Conservation (phyloP, 2,888 invertebrate species). For the Liodrosophila aerea region DNA sequence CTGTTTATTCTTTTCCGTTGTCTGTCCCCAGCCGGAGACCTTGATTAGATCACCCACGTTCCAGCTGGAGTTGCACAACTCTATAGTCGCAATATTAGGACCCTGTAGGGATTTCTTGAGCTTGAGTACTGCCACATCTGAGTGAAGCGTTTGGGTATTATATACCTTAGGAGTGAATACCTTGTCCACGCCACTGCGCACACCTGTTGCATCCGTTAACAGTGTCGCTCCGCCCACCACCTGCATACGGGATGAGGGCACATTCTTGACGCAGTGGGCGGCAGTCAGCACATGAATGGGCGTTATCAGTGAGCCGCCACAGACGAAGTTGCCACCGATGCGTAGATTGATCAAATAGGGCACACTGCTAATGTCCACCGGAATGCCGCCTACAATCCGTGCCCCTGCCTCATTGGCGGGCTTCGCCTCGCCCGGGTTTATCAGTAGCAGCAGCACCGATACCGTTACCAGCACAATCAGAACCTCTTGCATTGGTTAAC, state of each 20-base stretch:
- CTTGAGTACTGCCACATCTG: constrained; percentile 76
- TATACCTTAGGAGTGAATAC: constrained; percentile 65
- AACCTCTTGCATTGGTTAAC: constrained; percentile 44
- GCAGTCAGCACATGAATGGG: constrained; percentile 76
- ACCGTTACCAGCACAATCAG: constrained; percentile 10
- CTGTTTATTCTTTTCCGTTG: constrained; percentile 43
- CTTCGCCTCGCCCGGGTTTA: constrained; percentile 22
- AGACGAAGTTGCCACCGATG: constrained; percentile 60
- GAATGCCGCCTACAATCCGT: constrained; percentile 70
- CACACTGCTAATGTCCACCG: constrained; percentile 56
- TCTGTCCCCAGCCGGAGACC: constrained; percentile 78
- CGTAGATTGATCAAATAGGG: constrained; percentile 73
- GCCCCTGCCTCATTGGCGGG: constrained; percentile 44
- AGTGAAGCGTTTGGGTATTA: constrained; percentile 50
- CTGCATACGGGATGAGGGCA: constrained; percentile 42
- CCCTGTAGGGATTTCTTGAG: constrained; percentile 61
- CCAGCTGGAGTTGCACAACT: constrained; percentile 57
- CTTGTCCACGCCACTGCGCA: constrained; percentile 49
- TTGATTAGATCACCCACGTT: constrained; percentile 58
- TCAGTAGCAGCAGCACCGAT: constrained; percentile 20
- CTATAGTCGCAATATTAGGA: constrained; percentile 62
- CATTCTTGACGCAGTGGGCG: constrained; percentile 76
- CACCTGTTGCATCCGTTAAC: constrained; percentile 55
- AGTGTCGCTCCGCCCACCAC: constrained; percentile 70
- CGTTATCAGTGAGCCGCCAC: constrained; percentile 77